These are phyloP conservation scores for Bufotes viridis DNA, from an alignment of 2,797 vertebrate genomes.

Conservation along the genomic window DNA sequence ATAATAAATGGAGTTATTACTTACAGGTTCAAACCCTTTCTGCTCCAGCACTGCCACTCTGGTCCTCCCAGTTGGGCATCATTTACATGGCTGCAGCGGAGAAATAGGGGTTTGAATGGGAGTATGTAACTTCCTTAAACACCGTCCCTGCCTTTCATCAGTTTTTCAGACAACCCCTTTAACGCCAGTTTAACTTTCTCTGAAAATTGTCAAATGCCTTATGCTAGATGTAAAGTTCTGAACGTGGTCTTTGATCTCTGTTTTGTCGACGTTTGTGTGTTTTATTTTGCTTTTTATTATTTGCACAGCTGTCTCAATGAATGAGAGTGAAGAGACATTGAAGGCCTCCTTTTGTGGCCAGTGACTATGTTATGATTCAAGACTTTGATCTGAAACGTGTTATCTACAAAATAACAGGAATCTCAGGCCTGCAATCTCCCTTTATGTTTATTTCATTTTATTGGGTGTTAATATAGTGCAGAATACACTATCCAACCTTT, in stretches of 20 bases:
- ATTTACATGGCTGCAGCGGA: too few species aligned
- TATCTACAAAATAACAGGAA: neutral
- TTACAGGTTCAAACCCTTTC: too few species aligned
- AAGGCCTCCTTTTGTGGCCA: constrained; percentile 12
- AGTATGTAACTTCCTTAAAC: too few species aligned
- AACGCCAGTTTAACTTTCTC: too few species aligned
- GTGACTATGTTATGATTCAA: neutral
- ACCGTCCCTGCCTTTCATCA: too few species aligned
- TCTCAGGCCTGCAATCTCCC: neutral
- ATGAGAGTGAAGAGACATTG: neutral
- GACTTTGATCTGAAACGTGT: constrained; percentile 2
- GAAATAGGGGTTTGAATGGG: too few species aligned
- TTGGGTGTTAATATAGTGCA: neutral
- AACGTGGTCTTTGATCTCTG: neutral
- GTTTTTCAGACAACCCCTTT: too few species aligned
- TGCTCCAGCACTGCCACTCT: too few species aligned
- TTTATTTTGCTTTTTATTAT: constrained; percentile 13
- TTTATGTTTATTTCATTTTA: constrained; percentile 1
- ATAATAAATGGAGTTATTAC: too few species aligned
- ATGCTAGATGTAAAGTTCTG: neutral
- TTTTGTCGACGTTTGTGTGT: neutral
- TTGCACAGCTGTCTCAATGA: constrained; percentile 22
- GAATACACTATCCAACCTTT: neutral
- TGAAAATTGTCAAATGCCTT: too few species aligned
- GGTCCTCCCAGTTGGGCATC: too few species aligned